Evolutionary conservation across 1,140 invertebrate species (phyloP).

Genomic region (Pygmarrhopalites habei): DNA sequence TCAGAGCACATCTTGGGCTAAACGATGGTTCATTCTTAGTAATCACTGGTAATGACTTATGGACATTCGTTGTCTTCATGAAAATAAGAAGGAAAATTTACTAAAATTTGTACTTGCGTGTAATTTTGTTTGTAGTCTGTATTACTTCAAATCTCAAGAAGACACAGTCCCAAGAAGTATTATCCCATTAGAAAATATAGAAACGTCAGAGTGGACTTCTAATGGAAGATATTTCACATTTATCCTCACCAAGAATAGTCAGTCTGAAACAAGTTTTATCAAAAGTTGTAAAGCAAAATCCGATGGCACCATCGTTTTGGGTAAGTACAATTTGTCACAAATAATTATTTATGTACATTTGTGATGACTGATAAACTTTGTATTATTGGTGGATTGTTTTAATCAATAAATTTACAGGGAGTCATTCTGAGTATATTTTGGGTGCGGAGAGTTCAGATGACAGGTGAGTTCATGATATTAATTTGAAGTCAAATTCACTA

Average conservation of each 20-base stretch:
- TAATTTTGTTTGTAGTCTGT: no score
- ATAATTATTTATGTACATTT: no score
- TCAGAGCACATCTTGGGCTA: slow-evolving; percentile 87
- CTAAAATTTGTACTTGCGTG: no score
- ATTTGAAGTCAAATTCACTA: slow-evolving; percentile 30
- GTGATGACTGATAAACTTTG: no score
- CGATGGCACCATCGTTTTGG: slow-evolving; percentile 90
- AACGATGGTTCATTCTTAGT: slow-evolving; percentile 97
- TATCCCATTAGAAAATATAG: slow-evolving; percentile 77
- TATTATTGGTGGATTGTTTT: no score
- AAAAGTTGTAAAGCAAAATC: slow-evolving; percentile 98
- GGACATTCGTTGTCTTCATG: no score
- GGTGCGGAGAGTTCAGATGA: slow-evolving; percentile 5
- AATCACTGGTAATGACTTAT: no score
- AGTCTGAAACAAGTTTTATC: slow-evolving; percentile 71
- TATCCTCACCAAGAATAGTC: slow-evolving; percentile 46
- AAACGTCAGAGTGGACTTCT: background rate
- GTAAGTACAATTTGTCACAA: no score
- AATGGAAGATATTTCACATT: slow-evolving; percentile 23
- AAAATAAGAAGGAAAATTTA: no score
- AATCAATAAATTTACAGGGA: background rate
- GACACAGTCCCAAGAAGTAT: slow-evolving; percentile 97
- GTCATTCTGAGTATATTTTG: slow-evolving; percentile 3
- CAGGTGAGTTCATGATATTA: no score
- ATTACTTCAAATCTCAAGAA: slow-evolving; percentile 98